Conservation (phyloP, 1,140 invertebrate species). For the Drosophila virilis region DNA sequence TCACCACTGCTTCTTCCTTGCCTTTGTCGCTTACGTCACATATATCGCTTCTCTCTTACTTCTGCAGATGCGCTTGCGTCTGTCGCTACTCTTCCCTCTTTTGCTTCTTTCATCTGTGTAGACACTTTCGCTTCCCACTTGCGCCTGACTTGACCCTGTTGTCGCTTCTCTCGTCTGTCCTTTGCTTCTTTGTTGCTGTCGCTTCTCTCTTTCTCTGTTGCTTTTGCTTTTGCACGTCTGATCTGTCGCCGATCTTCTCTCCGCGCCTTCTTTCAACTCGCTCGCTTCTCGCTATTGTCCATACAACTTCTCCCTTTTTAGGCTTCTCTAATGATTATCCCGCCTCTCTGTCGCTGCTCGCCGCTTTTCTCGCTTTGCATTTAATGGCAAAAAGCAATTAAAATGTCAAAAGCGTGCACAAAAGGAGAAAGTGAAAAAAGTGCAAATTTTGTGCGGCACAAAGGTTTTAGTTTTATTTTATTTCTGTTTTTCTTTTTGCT, state of each 20-base stretch:
- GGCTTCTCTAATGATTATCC: neutral
- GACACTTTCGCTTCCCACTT: conserved; percentile 6
- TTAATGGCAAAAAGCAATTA: conserved; percentile 80
- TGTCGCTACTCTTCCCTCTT: neutral
- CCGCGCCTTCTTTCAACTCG: neutral
- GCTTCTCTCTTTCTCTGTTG: too few relatives aligned
- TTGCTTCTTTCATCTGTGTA: neutral
- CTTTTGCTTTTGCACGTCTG: too few relatives aligned
- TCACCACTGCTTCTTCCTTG: too few relatives aligned
- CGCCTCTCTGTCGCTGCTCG: neutral
- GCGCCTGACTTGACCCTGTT: neutral
- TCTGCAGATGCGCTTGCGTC: too few relatives aligned
- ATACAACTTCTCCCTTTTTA: too few relatives aligned
- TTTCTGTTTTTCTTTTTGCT: conserved; percentile 14
- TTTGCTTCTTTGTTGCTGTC: neutral
- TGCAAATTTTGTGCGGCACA: conserved; percentile 67
- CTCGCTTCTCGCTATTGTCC: neutral
- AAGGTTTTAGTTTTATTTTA: conserved; percentile 23
- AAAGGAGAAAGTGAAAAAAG: conserved; percentile 80
- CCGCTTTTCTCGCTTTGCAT: conserved; percentile 38
- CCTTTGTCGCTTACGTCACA: too few relatives aligned
- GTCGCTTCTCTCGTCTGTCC: neutral
- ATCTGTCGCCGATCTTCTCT: too few relatives aligned
- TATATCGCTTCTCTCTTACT: too few relatives aligned
- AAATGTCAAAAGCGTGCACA: conserved; percentile 82